Evolutionary conservation across 1,140 invertebrate genomes (phyloP).

Genomic region (Planococcus citri): DNA sequence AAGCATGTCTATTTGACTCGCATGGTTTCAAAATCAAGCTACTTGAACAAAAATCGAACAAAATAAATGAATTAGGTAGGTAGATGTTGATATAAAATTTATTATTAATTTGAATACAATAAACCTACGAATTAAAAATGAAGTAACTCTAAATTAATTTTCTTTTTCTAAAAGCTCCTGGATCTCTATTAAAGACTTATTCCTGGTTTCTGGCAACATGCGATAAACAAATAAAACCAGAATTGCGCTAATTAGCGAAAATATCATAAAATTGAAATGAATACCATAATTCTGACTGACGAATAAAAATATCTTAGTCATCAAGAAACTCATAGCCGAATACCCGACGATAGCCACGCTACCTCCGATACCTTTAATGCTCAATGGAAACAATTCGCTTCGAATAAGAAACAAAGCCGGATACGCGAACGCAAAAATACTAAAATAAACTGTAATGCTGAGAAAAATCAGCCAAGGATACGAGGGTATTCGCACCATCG

Average conservation of each 20-base stretch:
- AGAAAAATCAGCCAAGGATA: constrained; percentile 39
- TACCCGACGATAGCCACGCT: constrained; percentile 36
- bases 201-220: constrained; percentile 68
- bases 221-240: constrained; percentile 44
- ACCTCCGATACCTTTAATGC: constrained; percentile 44
- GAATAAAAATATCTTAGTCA: constrained; percentile 58
- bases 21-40: no score
- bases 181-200: constrained; percentile 59
- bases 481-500: constrained; percentile 29
- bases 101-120: no score
- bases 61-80: no score
- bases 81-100: no score
- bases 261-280: constrained; percentile 65
- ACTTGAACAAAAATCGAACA: no score
- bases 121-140: no score
- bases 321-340: constrained; percentile 44
- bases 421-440: constrained; percentile 40
- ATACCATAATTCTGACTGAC: constrained; percentile 46
- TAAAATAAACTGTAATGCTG: constrained; percentile 44
- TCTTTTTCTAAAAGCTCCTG: constrained; percentile 32
- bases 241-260: constrained; percentile 51
- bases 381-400: constrained; percentile 47
- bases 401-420: constrained; percentile 44
- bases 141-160: neutral
- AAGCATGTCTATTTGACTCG: no score